Base-by-base conservation (phyloP, 2,797 vertebrate species). In the Miichthys miiuy region DNA sequence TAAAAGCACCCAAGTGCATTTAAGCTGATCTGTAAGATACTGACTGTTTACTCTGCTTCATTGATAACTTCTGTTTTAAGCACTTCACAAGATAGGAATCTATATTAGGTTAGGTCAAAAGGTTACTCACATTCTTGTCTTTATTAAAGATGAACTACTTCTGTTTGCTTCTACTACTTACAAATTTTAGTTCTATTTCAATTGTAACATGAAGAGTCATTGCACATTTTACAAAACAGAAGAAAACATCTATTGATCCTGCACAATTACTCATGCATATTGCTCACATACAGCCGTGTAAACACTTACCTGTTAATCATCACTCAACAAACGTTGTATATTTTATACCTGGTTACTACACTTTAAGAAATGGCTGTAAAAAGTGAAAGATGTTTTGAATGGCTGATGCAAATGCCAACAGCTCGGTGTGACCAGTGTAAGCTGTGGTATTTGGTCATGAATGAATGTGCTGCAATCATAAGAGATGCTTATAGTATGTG, bases 1-100 rank as follows among this genome's bases (percentile, higher is more conserved):
- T 70, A 80, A 86, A 81, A 41, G 51, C 55, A 63, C 57, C 64
- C 14, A 1, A 2, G 68, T 34, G 67, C 30, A 42, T 51, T 6
- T 20, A 14, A 58, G 14, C 23, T 44, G 65, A 44, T 57, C 17
- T 2, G 6, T 14, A 30, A 4, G 48, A 60, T 20, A 17, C 25
- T 17, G 52, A 27, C 46, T 77, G 58, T 79, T 75, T 73, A 58
- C 48, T 47, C 42, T 14, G 30, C 6, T 2, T 72, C 4, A 20
- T 3, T n/a, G 27, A 65, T 4, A 52, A 46, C 71, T 64, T 41
- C 27, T 58, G 6, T 72, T 78, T 73, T 38, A 21, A 62, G 50
- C 62, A 30, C 69, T 58, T 74, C 47, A 61, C 8, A 68, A 74
- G 27, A 60, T n/a, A 14, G 6, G 17, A 62, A 16, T n/a, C 23